Evolutionary conservation across 2,797 vertebrate genomes (phyloP).

Genomic region (Florisuga fusca): DNA sequence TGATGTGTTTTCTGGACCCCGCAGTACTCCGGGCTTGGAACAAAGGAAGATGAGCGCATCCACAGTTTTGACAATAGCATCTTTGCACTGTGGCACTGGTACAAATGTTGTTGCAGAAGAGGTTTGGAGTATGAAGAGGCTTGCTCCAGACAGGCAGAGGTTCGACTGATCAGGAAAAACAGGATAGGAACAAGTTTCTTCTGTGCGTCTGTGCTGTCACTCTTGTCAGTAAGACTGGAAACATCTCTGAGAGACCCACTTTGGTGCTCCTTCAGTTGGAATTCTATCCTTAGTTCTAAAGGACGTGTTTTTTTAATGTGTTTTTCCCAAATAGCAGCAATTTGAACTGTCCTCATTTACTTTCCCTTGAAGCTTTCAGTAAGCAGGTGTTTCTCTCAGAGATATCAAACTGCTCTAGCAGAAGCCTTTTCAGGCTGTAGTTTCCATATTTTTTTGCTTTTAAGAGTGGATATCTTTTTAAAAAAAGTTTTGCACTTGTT

Average conservation of each 20-base stretch:
- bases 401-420: neutral
- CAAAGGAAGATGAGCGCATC: conserved; percentile 43
- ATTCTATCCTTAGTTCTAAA: neutral
- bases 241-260: accelerated
- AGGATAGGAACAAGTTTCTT: conserved; percentile 9
- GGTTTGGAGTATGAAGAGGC: neutral
- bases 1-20: conserved; percentile 59
- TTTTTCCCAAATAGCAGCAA: neutral
- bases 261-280: neutral
- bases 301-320: neutral
- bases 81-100: neutral
- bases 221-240: neutral
- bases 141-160: conserved; percentile 34
- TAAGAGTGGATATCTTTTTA: neutral
- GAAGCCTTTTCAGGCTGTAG: neutral
- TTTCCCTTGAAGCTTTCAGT: neutral
- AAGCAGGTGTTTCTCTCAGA: neutral
- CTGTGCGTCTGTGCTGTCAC: accelerated
- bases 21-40: conserved; percentile 19
- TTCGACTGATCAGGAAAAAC: conserved; percentile 55
- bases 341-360: neutral
- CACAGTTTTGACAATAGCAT: neutral
- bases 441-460: neutral
- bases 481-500: neutral
- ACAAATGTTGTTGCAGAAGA: conserved; percentile 17